Base-by-base conservation (phyloP, 2,888 invertebrate genomes). In the Lasius fuliginosus region DNA sequence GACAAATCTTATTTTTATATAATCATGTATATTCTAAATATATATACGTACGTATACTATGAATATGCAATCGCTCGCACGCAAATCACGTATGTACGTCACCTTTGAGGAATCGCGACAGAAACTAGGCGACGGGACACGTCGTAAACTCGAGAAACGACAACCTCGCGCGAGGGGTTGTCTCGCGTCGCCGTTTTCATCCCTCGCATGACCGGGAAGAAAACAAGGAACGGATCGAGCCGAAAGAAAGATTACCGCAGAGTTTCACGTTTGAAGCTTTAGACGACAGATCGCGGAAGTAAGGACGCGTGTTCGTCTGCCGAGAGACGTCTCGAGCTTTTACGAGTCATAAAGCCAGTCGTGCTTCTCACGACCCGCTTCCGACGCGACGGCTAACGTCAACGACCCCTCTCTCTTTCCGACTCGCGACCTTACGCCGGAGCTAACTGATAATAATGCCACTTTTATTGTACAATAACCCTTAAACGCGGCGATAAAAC, bases 401-500 rank as follows among this genome's bases (percentile, higher is more conserved):
- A 69, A 56, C 84, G 82, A 83, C 84, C 83, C 83, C 85, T 90
- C 88, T 86, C 86, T 89, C 90, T 86, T 88, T 86, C 86, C 87
- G 56, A 69, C 60, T 81, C 90, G 79, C 88, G 85, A 90, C 90
- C 91, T 92, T 89, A 86, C 91, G 91, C 87, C 88, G 85, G 85
- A 88, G 89, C 92, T 94, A 95, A 94, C 94, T 95, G 95, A 95
- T 95, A 94, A 94, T 95, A 95, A 95, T 93, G 92, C 94, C 93
- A 92, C 93, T 94, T 95, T 95, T 94, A 95, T 94, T 93, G 94
- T 94, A 94, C 94, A 93, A 94, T 94, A 95, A 95, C 94, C 94
- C 94, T 94, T 94, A 94, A 94, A 94, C 93, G 93, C 88, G 91
- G 88, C 93, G 93, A 94, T 95, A 94, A 94, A 95, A 93, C 92